A percentile compares a stretch with the other conserved stretches of the same genome.
phyloP scores from a whole-genome alignment of 2,888 invertebrate species.

The Hemithea aestivaria region DNA sequence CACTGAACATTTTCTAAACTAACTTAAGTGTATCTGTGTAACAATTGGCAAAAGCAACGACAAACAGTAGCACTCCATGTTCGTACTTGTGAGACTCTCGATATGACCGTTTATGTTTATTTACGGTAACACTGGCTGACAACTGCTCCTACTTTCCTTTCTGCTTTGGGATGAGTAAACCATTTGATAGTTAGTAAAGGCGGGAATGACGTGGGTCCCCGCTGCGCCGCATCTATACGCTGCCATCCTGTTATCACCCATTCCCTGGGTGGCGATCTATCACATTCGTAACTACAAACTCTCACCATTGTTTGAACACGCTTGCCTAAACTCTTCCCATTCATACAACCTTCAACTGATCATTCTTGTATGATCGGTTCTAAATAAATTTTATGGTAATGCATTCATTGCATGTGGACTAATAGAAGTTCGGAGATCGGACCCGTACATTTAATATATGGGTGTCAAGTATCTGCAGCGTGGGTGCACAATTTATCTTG shows the following conservation, averaged over 20 bases:
- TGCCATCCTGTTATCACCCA: slow-evolving; percentile 51
- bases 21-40: slow-evolving; percentile 26
- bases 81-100: slow-evolving; percentile 16
- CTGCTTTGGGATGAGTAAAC: slow-evolving; percentile 6
- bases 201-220: slow-evolving; percentile 34
- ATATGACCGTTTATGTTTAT: slow-evolving; percentile 10
- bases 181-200: neutral
- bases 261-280: slow-evolving; percentile 57
- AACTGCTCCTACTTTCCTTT: slow-evolving; percentile 6
- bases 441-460: slow-evolving; percentile 43
- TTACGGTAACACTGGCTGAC: neutral
- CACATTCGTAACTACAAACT: slow-evolving; percentile 46
- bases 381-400: slow-evolving; percentile 64
- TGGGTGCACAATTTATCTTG: slow-evolving; percentile 47
- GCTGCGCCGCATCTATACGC: slow-evolving; percentile 45
- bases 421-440: slow-evolving; percentile 50
- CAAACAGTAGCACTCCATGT: slow-evolving; percentile 25
- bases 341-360: slow-evolving; percentile 22
- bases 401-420: slow-evolving; percentile 50
- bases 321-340: slow-evolving; percentile 23
- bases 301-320: slow-evolving; percentile 56
- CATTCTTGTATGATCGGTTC: slow-evolving; percentile 36
- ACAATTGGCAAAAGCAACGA: slow-evolving; percentile 27
- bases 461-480: slow-evolving; percentile 56
- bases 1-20: slow-evolving; percentile 21